Evolutionary conservation across 2,797 vertebrate genomes (phyloP).

Genomic region (Spinus pinus): DNA sequence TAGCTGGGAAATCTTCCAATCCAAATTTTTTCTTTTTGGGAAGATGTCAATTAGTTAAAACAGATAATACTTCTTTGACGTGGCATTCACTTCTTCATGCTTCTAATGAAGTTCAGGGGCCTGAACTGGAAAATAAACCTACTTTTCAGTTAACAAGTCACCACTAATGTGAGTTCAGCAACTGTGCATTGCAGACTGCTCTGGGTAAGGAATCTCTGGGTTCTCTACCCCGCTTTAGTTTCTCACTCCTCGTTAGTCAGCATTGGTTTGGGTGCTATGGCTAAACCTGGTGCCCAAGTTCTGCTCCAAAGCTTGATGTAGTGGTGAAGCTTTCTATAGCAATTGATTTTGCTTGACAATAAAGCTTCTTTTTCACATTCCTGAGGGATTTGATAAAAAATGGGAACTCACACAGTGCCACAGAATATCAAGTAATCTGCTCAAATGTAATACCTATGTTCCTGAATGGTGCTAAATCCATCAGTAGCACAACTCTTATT

Average conservation of each 20-base stretch:
- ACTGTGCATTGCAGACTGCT: not conserved
- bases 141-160: not conserved
- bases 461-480: not conserved
- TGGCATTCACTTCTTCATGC: not conserved
- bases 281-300: not conserved
- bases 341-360: not conserved
- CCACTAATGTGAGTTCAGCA: not conserved
- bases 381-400: not conserved
- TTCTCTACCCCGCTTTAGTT: not conserved
- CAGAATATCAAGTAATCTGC: not conserved
- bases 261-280: not conserved
- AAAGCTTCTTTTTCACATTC: not conserved
- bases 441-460: not conserved
- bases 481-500: fast-evolving
- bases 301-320: not conserved
- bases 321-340: not conserved
- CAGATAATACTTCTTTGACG: not conserved
- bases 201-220: not conserved
- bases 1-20: not conserved
- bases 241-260: not conserved
- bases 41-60: not conserved
- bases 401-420: not conserved
- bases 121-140: not conserved
- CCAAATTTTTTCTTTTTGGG: not conserved
- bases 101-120: not conserved